Conservation (phyloP, 2,797 vertebrate species). For the Hemitrygon akajei region DNA sequence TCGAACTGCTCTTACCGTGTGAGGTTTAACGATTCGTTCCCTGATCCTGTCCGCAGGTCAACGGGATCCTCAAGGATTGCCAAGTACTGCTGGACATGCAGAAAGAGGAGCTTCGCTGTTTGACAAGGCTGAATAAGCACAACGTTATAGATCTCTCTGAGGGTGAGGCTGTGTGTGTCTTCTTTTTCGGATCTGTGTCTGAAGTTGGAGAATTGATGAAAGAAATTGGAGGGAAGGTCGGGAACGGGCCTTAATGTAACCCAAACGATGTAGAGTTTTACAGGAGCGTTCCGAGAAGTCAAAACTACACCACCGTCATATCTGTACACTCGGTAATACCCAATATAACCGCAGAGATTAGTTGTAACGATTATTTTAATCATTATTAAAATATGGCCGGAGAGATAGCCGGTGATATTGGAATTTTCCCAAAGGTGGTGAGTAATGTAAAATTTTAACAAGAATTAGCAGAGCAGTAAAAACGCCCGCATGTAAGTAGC, state of each 20-base stretch:
- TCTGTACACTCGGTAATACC: no score
- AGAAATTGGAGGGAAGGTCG: background rate
- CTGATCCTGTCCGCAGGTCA: constrained; percentile 50
- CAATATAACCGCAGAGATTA: no score
- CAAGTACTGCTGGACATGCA: constrained; percentile 60
- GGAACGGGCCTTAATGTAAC: background rate
- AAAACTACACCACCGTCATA: background rate
- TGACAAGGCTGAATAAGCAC: constrained; percentile 48
- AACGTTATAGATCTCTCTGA: constrained; percentile 43
- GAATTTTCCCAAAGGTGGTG: background rate
- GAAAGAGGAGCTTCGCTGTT: constrained; percentile 58
- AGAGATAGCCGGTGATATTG: no score
- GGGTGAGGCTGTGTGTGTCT: constrained; percentile 49
- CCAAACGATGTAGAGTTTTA: background rate
- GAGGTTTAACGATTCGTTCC: background rate
- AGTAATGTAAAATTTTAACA: background rate
- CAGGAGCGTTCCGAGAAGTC: background rate
- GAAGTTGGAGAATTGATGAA: background rate
- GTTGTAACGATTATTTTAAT: no score
- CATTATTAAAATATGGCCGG: no score
- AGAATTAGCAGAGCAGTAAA: no score
- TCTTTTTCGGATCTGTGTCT: background rate
- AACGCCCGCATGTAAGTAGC: background rate
- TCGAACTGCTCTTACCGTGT: background rate
- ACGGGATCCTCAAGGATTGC: constrained; percentile 61